phyloP scores from a whole-genome alignment of 2,888 invertebrate species.

The Sinelater perroti region DNA sequence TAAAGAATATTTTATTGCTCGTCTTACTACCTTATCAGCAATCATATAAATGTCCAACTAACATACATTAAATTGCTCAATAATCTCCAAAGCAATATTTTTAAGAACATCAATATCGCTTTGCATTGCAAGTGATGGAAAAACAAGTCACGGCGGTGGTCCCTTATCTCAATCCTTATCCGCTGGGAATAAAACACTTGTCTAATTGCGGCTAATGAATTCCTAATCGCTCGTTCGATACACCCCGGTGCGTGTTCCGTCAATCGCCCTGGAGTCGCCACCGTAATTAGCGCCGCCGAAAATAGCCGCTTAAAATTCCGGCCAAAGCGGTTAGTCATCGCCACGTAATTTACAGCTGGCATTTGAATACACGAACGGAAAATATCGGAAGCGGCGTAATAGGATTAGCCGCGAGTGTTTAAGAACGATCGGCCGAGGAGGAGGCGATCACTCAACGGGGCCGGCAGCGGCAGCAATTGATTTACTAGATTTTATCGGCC shows the following conservation, averaged over 20 bases:
- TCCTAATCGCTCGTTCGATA: constrained; percentile 3
- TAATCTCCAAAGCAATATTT: no score
- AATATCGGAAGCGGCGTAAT: constrained; percentile 1
- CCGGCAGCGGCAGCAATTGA: constrained; percentile 15
- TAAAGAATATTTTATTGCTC: no score
- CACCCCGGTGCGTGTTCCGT: constrained; percentile 12
- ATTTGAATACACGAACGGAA: constrained; percentile 3
- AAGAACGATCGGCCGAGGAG: not conserved
- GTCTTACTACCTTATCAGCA: no score
- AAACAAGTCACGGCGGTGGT: no score
- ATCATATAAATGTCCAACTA: no score
- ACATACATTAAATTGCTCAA: no score
- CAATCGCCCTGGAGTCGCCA: not conserved
- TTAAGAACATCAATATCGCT: no score
- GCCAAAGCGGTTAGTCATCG: constrained; percentile 3
- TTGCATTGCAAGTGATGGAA: no score
- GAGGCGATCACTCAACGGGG: no score
- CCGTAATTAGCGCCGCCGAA: not conserved
- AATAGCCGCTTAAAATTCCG: constrained; percentile 1
- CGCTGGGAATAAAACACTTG: constrained; percentile 20
- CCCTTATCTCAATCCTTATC: constrained; percentile 14
- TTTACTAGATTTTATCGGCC: constrained; percentile 26
- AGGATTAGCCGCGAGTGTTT: constrained; percentile 2
- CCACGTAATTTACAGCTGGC: constrained; percentile 1
- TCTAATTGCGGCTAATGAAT: constrained; percentile 19